Percentiles rank a stretch among this genome's conserved stretches.
phyloP scores from a whole-genome alignment of 2,113 vertebrate species.

The Elephas maximus region DNA sequence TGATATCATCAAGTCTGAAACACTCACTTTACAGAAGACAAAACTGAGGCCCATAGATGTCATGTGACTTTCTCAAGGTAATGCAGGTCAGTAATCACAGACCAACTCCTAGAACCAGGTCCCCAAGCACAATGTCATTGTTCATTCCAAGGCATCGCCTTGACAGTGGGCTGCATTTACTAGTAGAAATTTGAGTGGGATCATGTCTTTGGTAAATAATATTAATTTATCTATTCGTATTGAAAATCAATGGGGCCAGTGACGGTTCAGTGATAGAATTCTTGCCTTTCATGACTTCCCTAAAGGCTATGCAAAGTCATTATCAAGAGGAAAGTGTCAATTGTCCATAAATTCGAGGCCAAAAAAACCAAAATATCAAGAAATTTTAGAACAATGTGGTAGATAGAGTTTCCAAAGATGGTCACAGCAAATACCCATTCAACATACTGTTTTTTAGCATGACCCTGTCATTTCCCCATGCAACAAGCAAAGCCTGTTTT shows the following conservation, averaged over 20 bases:
- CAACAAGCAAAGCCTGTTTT: not conserved
- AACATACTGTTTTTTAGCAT: not conserved
- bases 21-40: not conserved
- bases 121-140: not conserved
- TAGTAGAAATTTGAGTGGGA: not conserved
- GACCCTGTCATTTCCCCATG: not conserved
- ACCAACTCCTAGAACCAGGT: not conserved
- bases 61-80: not conserved
- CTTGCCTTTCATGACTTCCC: not conserved
- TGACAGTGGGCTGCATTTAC: not conserved
- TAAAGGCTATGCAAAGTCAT: not conserved
- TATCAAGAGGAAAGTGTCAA: not conserved
- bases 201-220: not conserved
- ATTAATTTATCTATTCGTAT: not conserved
- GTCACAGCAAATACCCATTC: not conserved
- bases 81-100: not conserved
- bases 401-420: conserved; percentile 17
- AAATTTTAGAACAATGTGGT: not conserved
- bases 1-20: not conserved
- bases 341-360: not conserved
- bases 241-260: not conserved
- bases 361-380: not conserved
- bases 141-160: not conserved
- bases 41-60: conserved; percentile 14
- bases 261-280: not conserved